Evolutionary conservation across 2,888 invertebrate genomes (phyloP), one percentile per base, ranked within the genome.

Genomic region (Drosophila mulleri): DNA sequence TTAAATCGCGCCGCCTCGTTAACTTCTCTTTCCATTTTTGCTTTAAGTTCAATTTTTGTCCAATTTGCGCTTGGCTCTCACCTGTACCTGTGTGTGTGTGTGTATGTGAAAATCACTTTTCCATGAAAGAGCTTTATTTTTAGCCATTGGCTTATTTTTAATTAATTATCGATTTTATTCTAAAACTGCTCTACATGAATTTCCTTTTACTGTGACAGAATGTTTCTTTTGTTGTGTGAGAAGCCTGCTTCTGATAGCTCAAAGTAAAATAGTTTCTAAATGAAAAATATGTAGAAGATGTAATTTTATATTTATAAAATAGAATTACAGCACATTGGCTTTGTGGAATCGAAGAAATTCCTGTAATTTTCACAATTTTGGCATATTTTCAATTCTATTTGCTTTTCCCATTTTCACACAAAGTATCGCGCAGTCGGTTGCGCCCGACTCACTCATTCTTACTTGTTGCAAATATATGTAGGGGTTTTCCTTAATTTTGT

Each of bases 81-180:
- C 26, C 37, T 50, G 20, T 44, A 12, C 12, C 1, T 44, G 56
- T 47, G 44, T 47, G 39, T 20, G 50, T n/a, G 37, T 18, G 16
- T 62, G 35, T 45, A 37, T 42, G 44, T 11, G 12, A 39, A 63
- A 69, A 35, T 69, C 70, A 72, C 65, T 72, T 79, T 71, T 67
- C 64, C 63, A 62, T 67, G 29, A 11, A 52, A 53, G 41, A 54
- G 60, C 69, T 75, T 72, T 88, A 88, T 89, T 89, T 85, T 80
- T 88, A 85, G 80, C 60, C 53, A 42, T 47, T 56, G 71, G 69
- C 48, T 76, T 89, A 83, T 85, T 85, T 83, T 88, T 73, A 77
- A 78, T 66, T 83, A 48, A 67, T 26, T 68, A 88, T 89, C 62
- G 84, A 89, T 88, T 89, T 88, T 69, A 39, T 50, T 47, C 44